phyloP scores from a whole-genome alignment of 2,888 invertebrate genomes.

The Drosophila dives region DNA sequence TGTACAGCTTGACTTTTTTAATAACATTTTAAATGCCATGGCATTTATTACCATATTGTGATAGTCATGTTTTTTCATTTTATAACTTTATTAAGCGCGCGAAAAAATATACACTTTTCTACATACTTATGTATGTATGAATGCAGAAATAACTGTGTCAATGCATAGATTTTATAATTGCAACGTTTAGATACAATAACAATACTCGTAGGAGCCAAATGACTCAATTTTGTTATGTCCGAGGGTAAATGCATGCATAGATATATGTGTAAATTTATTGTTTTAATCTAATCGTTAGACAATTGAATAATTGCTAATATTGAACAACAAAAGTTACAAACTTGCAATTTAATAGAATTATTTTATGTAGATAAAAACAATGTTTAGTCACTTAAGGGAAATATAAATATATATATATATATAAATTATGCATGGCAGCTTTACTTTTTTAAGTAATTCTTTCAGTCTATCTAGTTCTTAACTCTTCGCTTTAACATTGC shows the following conservation, averaged over 20 bases:
- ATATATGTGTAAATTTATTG: neutral
- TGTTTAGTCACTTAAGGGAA: no score
- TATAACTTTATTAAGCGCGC: conserved; percentile 69
- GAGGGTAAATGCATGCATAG: neutral
- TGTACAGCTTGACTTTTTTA: conserved; percentile 69
- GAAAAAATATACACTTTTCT: conserved; percentile 48
- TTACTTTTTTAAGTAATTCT: neutral
- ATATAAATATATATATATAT: no score
- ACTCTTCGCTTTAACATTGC: conserved; percentile 14
- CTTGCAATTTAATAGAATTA: neutral
- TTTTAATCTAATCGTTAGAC: neutral
- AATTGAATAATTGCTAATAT: neutral
- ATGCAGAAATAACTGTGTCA: conserved; percentile 61
- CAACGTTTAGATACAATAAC: conserved; percentile 53
- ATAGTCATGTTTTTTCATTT: conserved; percentile 63
- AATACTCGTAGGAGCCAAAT: conserved; percentile 38
- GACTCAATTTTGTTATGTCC: conserved; percentile 45
- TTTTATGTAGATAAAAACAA: neutral
- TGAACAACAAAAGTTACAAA: neutral
- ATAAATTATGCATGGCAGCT: no score
- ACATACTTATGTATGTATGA: conserved; percentile 4
- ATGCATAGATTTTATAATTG: conserved; percentile 66
- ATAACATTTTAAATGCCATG: conserved; percentile 79
- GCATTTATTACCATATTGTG: conserved; percentile 78
- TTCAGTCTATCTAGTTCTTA: neutral